Conservation (phyloP, 2,113 vertebrate species). For the Corapipo altera region DNA sequence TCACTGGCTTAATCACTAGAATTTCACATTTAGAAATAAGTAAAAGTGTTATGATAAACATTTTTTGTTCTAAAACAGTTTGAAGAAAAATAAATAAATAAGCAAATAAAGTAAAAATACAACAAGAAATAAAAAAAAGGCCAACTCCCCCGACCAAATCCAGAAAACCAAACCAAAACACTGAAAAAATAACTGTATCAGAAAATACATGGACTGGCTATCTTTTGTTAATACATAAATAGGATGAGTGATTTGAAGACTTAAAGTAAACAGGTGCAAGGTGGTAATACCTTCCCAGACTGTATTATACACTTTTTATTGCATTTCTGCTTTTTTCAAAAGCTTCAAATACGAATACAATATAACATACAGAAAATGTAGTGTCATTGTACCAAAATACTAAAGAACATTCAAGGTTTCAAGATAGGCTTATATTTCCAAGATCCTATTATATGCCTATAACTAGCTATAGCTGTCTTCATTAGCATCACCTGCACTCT, state of each 20-base stretch:
- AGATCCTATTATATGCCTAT: background rate
- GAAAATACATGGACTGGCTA: background rate
- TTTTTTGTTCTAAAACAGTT: background rate
- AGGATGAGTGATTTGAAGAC: background rate
- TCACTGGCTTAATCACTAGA: slow-evolving; percentile 21
- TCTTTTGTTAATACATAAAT: background rate
- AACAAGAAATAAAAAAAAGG: background rate
- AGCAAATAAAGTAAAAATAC: background rate
- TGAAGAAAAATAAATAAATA: background rate
- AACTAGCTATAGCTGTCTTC: background rate
- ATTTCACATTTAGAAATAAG: background rate
- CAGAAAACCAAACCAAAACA: background rate
- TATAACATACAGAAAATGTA: background rate
- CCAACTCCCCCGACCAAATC: background rate
- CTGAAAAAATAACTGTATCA: background rate
- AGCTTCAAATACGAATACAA: background rate
- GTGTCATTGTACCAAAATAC: background rate
- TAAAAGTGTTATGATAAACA: background rate
- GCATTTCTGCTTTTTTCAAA: background rate
- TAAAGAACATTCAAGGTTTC: background rate
- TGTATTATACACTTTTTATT: background rate
- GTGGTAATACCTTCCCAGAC: background rate
- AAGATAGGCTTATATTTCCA: background rate
- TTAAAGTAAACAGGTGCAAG: background rate
- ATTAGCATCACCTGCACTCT: background rate